Evolutionary conservation across 2,797 vertebrate species (phyloP).

Genomic region (Paratrypauchen microcephalus): DNA sequence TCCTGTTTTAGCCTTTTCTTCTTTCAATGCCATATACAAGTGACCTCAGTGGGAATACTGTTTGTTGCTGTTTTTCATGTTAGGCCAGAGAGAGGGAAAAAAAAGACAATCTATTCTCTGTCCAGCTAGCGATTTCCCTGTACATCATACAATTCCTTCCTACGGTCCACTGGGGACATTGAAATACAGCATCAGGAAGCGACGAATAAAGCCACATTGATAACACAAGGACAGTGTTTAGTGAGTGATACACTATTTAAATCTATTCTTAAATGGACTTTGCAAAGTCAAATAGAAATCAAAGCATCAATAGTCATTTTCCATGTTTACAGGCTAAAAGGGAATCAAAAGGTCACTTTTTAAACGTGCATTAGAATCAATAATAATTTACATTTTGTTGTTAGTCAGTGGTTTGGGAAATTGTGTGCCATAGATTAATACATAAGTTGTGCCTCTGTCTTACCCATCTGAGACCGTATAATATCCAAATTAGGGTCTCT

Average conservation of each 20-base stretch:
- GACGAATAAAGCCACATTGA: constrained; percentile 22
- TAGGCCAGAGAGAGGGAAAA: constrained; percentile 22
- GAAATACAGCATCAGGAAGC: constrained; percentile 28
- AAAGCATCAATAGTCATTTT: not conserved
- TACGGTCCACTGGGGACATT: constrained; percentile 18
- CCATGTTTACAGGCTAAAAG: not conserved
- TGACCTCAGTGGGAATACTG: constrained; percentile 51
- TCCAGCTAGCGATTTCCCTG: not conserved
- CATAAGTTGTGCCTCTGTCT: constrained; percentile 1
- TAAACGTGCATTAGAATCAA: not conserved
- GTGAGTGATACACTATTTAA: not conserved
- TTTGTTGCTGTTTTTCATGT: constrained; percentile 39
- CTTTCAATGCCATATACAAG: constrained; percentile 59
- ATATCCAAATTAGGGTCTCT: constrained; percentile 16
- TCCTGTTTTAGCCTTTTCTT: constrained; percentile 56
- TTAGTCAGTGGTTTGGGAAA: not conserved
- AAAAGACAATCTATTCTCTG: constrained; percentile 21
- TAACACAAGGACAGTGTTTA: constrained; percentile 13
- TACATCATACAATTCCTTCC: not conserved
- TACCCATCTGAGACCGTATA: not conserved
- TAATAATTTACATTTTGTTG: not conserved
- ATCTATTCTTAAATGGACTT: not conserved
- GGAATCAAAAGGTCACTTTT: constrained; percentile 2
- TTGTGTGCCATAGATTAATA: not conserved
- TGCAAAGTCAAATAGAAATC: not conserved